A percentile compares a stretch with the other conserved stretches of the same genome.
phyloP scores from a whole-genome alignment of 2,113 vertebrate species.

The Merops nubicus region DNA sequence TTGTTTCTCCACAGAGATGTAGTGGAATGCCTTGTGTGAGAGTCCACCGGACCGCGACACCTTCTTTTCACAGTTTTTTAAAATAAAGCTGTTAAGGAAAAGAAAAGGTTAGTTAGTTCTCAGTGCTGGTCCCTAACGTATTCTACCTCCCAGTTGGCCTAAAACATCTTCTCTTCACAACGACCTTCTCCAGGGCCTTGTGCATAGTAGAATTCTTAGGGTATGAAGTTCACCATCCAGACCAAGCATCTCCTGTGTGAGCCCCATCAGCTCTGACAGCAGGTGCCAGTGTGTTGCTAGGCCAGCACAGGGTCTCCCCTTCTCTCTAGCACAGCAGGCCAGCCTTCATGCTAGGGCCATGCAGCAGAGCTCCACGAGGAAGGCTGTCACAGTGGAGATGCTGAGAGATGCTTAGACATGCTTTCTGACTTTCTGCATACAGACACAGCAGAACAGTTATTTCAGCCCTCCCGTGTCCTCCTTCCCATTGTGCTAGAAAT shows the following conservation, averaged over 20 bases:
- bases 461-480: background rate
- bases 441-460: background rate
- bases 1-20: background rate
- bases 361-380: background rate
- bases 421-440: background rate
- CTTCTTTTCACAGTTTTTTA: background rate
- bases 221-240: background rate
- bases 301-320: background rate
- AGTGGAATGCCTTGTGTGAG: background rate
- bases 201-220: background rate
- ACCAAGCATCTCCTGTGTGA: fast-evolving
- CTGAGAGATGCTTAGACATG: background rate
- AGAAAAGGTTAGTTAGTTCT: background rate
- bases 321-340: background rate
- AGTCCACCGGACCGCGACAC: too few relatives aligned
- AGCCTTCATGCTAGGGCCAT: background rate
- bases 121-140: background rate
- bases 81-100: background rate
- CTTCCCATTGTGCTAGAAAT: background rate
- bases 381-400: background rate
- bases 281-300: fast-evolving
- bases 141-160: background rate
- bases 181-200: background rate
- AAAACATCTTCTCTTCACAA: background rate
- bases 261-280: background rate